These are phyloP conservation scores for Scolopax bukidnonensis DNA, from an alignment of 2,797 vertebrate species.

Conservation along the genomic window DNA sequence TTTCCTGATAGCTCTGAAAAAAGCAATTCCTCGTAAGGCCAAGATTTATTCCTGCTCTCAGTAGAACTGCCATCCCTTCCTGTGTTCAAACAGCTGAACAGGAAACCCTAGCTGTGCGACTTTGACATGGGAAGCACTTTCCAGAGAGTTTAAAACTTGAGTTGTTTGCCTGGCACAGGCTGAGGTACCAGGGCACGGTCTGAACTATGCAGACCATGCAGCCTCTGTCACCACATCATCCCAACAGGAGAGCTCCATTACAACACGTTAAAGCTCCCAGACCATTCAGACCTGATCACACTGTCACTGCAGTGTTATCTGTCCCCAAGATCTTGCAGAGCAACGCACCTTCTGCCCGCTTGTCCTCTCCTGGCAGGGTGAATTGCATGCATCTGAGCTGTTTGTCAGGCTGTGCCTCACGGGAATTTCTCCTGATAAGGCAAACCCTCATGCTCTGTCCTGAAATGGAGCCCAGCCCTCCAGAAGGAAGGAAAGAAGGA, in stretches of 20 bases:
- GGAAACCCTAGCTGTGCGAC: neutral
- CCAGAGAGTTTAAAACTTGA: neutral
- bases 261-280: neutral
- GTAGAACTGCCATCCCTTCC: neutral
- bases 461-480: neutral
- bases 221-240: neutral
- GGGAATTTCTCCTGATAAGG: conserved; percentile 27
- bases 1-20: neutral
- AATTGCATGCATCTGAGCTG: neutral
- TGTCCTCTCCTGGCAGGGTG: fast-evolving
- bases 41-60: neutral
- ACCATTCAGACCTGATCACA: neutral
- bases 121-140: neutral
- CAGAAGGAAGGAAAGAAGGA: neutral
- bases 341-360: neutral
- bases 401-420: neutral
- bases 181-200: neutral
- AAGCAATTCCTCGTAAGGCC: neutral
- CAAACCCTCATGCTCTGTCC: neutral
- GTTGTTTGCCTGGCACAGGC: neutral
- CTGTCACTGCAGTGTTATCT: conserved; percentile 24
- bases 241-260: neutral
- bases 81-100: neutral
- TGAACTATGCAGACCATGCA: neutral
- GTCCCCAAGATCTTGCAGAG: neutral